phyloP scores from a whole-genome alignment of 2,888 invertebrate species.

The Monoplex corrugatus region DNA sequence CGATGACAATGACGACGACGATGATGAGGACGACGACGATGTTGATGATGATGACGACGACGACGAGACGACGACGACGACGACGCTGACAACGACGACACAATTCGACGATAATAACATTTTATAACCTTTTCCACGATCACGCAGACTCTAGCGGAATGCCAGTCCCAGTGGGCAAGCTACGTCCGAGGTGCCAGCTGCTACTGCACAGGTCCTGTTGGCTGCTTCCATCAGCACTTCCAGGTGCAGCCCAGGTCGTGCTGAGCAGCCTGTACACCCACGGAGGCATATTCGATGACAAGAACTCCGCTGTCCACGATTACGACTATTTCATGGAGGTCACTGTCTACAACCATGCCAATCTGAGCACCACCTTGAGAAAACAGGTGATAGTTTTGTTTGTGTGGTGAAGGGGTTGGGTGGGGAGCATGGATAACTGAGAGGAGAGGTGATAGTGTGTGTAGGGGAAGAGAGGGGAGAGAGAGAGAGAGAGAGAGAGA shows the following conservation, averaged over 20 bases:
- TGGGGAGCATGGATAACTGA: not conserved
- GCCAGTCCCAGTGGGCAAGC: constrained; percentile 54
- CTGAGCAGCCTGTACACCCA: constrained; percentile 27
- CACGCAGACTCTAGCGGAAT: constrained; percentile 54
- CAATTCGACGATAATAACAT: no score
- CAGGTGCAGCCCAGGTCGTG: constrained; percentile 58
- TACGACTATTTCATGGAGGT: constrained; percentile 67
- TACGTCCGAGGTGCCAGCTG: constrained; percentile 62
- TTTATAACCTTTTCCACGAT: no score
- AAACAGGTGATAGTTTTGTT: constrained; percentile 57
- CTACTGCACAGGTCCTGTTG: constrained; percentile 65
- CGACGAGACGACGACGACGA: no score
- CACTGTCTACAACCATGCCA: constrained; percentile 64
- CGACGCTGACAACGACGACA: no score
- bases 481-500: not conserved
- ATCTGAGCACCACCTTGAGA: constrained; percentile 56
- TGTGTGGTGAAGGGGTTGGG: not conserved
- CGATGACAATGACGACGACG: no score
- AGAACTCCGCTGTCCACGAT: constrained; percentile 63
- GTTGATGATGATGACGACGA: no score
- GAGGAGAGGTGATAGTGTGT: no score
- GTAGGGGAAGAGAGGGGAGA: not conserved
- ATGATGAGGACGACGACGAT: no score
- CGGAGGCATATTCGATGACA: constrained; percentile 57
- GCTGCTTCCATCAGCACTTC: constrained; percentile 66